phyloP scores from a whole-genome alignment of 2,888 invertebrate genomes.

The Prosapia bicincta region DNA sequence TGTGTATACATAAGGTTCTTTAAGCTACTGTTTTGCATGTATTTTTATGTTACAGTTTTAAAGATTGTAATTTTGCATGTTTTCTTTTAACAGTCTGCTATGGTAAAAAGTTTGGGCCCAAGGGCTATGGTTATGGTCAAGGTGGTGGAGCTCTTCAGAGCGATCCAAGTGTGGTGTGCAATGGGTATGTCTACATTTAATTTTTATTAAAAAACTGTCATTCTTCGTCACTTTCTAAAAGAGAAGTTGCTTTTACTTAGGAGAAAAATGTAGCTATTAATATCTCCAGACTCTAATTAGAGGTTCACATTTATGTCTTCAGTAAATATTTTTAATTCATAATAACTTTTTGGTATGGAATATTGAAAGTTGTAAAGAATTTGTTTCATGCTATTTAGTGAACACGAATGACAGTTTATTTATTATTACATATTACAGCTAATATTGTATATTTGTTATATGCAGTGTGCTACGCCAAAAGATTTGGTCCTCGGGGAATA shows the following conservation, averaged over 20 bases:
- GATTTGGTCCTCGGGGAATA: constrained; percentile 91
- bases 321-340: too few species aligned
- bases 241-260: too few species aligned
- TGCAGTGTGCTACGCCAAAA: constrained; percentile 92
- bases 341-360: too few species aligned
- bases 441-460: constrained; percentile 32
- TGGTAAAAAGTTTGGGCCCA: constrained; percentile 95
- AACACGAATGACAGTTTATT: neutral
- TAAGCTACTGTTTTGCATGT: neutral
- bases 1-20: too few species aligned
- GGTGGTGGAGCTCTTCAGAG: constrained; percentile 92
- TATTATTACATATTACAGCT: neutral
- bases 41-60: constrained; percentile 1
- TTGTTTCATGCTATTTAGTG: neutral
- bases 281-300: too few species aligned
- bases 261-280: too few species aligned
- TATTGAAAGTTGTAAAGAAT: too few species aligned
- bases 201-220: constrained; percentile 18
- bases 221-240: neutral
- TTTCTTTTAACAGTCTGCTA: constrained; percentile 72
- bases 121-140: constrained; percentile 96
- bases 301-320: too few species aligned
- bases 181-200: constrained; percentile 64
- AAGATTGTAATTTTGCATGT: constrained; percentile 32
- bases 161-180: constrained; percentile 72